Evolutionary conservation across 2,888 invertebrate species (phyloP), one percentile per base, ranked within the genome.

Genomic region (Epirrita christyi): DNA sequence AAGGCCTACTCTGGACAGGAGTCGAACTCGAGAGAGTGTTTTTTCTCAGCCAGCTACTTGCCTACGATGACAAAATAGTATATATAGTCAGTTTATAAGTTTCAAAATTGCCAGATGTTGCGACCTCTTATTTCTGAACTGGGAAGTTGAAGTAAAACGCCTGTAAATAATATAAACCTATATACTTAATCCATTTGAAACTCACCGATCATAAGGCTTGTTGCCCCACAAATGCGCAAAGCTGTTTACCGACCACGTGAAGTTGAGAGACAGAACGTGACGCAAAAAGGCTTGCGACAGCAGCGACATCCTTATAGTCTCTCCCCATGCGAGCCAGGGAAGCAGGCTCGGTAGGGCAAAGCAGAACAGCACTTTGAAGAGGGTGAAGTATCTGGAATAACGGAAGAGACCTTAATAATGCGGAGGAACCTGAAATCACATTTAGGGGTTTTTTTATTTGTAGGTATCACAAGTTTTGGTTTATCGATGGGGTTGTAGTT

Each of bases 191-290:
- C 21, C 21, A 2, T 21, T 21, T 3, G 21, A 3, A 21, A 71
- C 81, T 92, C 78, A 96, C 96, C 87, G 93, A 75, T 97, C 95
- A 71, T 95, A 96, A 0, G 96, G 96, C 66, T 94, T 94, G 63
- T 93, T 93, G 56, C 96, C 96, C 93, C 94, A 95, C 45, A 96
- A 83, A 83, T 98, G 98, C 1, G 98, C 97, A 27, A 96, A 96
- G 71, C 97, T 97, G 81, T 98, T 98, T 6, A 14, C 32, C 11
- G 96, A 93, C 98, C 98, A 98, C 1, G 98, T 98, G 75, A 94
- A 94, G 85, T 98, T 96, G 56, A 98, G 93, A 1, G 94, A 94
- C 54, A 94, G 76, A 29, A 94, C 90, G 81, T 97, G 98, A 8
- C 98, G 95, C 10, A 96, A 74, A 11, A 98, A 32, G 32, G 32